Evolutionary conservation across 2,888 invertebrate species (phyloP).

Genomic region (Drosophila neutralis): DNA sequence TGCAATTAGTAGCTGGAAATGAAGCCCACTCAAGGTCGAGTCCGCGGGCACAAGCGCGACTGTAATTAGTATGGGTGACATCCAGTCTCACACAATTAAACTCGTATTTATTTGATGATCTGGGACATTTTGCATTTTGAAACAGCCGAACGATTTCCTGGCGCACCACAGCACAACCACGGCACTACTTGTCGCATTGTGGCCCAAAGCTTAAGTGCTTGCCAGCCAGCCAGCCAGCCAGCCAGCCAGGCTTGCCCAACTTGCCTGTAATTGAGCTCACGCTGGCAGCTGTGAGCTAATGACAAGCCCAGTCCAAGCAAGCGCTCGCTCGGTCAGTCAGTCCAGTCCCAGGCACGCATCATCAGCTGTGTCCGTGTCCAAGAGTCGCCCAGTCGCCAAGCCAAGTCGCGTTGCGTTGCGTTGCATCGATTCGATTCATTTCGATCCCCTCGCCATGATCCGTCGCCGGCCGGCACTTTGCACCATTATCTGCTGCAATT

Average conservation of each 20-base stretch:
- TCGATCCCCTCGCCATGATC: conserved; percentile 33
- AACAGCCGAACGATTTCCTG: conserved; percentile 82
- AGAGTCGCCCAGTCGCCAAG: conserved; percentile 17
- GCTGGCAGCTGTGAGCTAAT: conserved; percentile 75
- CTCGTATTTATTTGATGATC: conserved; percentile 77
- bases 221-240: not conserved
- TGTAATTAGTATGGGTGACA: conserved; percentile 41
- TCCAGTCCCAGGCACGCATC: conserved; percentile 43
- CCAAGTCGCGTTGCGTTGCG: conserved; percentile 25
- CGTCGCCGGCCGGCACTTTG: conserved; percentile 63
- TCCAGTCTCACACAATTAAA: conserved; percentile 69
- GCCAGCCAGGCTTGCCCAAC: conserved; percentile 24
- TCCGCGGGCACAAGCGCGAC: conserved; percentile 9
- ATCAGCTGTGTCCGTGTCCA: conserved; percentile 52
- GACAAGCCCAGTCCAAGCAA: conserved; percentile 73
- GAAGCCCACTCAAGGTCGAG: conserved; percentile 35
- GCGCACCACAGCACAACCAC: conserved; percentile 16
- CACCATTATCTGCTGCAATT: conserved; percentile 74
- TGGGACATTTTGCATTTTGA: conserved; percentile 72
- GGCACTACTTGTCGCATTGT: conserved; percentile 3
- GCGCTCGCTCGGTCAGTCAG: not conserved
- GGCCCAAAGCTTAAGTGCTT: conserved; percentile 6
- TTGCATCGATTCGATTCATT: conserved; percentile 36
- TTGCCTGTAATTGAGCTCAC: conserved; percentile 61
- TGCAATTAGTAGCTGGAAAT: conserved; percentile 56